Base-by-base conservation (phyloP, 1,140 invertebrate species). In the Agrilus planipennis region DNA sequence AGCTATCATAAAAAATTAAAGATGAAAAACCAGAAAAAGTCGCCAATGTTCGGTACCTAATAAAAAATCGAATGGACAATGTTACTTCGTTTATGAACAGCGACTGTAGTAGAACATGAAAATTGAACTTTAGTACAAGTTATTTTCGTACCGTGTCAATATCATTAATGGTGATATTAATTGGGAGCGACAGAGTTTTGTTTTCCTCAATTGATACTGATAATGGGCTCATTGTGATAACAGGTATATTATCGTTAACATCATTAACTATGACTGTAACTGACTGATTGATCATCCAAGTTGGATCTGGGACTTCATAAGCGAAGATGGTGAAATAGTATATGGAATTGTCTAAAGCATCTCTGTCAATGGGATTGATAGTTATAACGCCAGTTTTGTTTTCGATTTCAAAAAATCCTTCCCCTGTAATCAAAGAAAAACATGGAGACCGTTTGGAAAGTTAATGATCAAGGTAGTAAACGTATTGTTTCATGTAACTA, bases 231-330 rank as follows among this genome's bases (percentile, higher is more conserved):
- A 19, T 10, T n/a, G 42, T 39, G 11, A 44, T 39, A 23, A 6
- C 10, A 1, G 42, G 42, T 6, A 12, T 9, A 9, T 44, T 29
- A 17, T 44, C 30, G 21, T 44, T 44, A 19, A 19, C 27, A 16
- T 44, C 42, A 15, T 32, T 16, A 17, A 44, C 28, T 23, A 39
- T 32, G n/a, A 44, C 27, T 6, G 36, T 32, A 15, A 39, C 31
- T 4, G 6, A 5, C 39, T 44, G 42, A 7, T 1, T 4, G 23
- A 15, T 34, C 6, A 15, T 32, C 1, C 12, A 29, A 1, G 0
- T 1, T 7, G 36, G 28, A 12, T 31, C 31, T 2, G 20, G 14
- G 1, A 31, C 30, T 39, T 44, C 42, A 21, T 21, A 44, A 19
- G 42, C 42, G 3, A 6, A 12, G 25, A 44, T 18, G 5, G 11